These are phyloP conservation scores for Colinus virginianus DNA, from an alignment of 2,113 vertebrate genomes.

Conservation along the genomic window DNA sequence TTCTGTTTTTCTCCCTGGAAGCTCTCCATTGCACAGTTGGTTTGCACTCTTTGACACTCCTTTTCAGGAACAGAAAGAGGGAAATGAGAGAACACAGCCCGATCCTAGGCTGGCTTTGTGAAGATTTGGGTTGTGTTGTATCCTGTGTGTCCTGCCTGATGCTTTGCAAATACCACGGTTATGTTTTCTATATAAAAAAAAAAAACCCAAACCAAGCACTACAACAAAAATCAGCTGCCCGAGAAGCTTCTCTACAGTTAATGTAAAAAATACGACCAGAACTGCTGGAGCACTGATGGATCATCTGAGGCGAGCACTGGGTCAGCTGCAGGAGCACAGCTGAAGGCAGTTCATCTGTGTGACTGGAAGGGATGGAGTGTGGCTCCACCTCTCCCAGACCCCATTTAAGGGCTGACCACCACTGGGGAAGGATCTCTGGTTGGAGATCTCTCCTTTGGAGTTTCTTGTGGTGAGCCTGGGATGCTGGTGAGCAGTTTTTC, in stretches of 20 bases:
- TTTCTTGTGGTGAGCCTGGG: too few relatives aligned
- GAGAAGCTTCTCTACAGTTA: not conserved
- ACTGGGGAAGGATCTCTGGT: too few relatives aligned
- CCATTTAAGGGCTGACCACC: too few relatives aligned
- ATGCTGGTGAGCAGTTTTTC: too few relatives aligned
- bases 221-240: not conserved
- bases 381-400: too few relatives aligned
- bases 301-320: too few relatives aligned
- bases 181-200: not conserved
- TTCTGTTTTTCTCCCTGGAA: constrained; percentile 58
- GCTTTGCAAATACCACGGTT: not conserved
- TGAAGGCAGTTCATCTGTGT: too few relatives aligned
- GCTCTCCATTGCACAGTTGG: constrained; percentile 73
- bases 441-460: too few relatives aligned
- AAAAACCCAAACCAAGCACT: not conserved
- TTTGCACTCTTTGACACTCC: not conserved
- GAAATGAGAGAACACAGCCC: not conserved
- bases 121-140: not conserved
- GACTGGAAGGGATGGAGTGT: too few relatives aligned
- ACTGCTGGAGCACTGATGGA: too few relatives aligned
- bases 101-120: not conserved
- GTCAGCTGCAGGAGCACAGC: too few relatives aligned
- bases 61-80: not conserved
- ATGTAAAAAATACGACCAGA: not conserved
- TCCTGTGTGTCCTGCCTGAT: not conserved